Conservation (phyloP, 2,113 vertebrate species). For the Colossoma macropomum region DNA sequence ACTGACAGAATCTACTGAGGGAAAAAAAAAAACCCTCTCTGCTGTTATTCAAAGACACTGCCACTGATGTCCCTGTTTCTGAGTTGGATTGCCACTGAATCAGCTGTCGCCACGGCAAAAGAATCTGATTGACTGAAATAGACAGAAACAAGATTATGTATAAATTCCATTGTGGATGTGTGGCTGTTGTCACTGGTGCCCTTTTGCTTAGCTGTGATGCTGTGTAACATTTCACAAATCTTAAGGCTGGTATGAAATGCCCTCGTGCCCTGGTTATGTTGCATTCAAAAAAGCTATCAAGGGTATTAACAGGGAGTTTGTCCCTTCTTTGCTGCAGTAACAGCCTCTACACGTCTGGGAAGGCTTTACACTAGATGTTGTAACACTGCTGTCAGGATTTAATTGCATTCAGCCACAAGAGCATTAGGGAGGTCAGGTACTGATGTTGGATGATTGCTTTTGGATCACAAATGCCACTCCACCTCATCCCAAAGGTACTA, state of each 20-base stretch:
- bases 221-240: not conserved
- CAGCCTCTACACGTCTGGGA: too few species aligned
- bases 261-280: not conserved
- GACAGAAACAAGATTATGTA: not conserved
- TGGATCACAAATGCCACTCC: too few species aligned
- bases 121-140: constrained; percentile 9
- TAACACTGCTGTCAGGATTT: too few species aligned
- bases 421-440: too few species aligned
- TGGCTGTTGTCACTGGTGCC: not conserved
- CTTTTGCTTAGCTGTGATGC: not conserved
- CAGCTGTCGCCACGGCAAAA: not conserved
- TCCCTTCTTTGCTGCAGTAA: too few species aligned
- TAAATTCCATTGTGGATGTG: not conserved
- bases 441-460: too few species aligned
- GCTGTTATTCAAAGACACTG: constrained; percentile 8
- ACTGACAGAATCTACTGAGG: not conserved
- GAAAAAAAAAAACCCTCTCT: not conserved
- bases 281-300: not conserved
- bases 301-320: too few species aligned
- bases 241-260: not conserved
- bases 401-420: too few species aligned
- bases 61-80: not conserved
- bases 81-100: not conserved
- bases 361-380: too few species aligned
- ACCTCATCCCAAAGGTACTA: too few species aligned